These are phyloP conservation scores for Chironomus striatipennis DNA, from an alignment of 1,140 invertebrate genomes.

Conservation along the genomic window DNA sequence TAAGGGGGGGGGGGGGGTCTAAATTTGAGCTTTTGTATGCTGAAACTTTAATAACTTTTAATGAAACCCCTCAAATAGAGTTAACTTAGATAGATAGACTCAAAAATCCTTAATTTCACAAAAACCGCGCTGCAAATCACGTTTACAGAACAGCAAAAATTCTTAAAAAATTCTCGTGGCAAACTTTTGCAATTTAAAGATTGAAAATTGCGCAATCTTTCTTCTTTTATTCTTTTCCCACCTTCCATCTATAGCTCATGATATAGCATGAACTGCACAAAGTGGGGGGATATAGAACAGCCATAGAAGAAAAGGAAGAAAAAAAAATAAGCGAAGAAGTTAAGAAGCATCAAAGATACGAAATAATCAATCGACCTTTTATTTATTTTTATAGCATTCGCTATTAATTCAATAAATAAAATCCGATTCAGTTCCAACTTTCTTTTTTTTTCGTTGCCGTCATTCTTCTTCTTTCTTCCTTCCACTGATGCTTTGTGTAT, in stretches of 20 bases:
- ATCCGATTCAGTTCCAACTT: neutral
- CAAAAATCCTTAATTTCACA: too few relatives aligned
- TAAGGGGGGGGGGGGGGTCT: too few relatives aligned
- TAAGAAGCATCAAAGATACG: slow-evolving; percentile 8
- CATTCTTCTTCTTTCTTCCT: neutral
- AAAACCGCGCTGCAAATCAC: too few relatives aligned
- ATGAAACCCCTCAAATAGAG: too few relatives aligned
- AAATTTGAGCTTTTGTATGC: too few relatives aligned
- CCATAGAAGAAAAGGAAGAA: neutral
- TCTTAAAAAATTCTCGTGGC: too few relatives aligned
- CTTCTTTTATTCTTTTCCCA: neutral
- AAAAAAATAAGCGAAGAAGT: neutral
- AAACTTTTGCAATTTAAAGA: slow-evolving; percentile 9
- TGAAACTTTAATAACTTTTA: too few relatives aligned
- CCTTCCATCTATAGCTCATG: too few relatives aligned
- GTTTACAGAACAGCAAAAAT: too few relatives aligned
- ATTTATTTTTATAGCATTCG: slow-evolving; percentile 23
- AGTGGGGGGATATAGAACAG: neutral
- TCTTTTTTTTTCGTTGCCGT: neutral
- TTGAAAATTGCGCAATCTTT: neutral
- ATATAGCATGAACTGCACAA: neutral
- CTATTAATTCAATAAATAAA: slow-evolving; percentile 24
- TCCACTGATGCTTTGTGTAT: neutral
- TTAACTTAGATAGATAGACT: too few relatives aligned
- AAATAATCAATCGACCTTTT: slow-evolving; percentile 22